These are phyloP conservation scores for Ornithorhynchus anatinus DNA, from an alignment of 2,113 vertebrate species.

Conservation along the genomic window DNA sequence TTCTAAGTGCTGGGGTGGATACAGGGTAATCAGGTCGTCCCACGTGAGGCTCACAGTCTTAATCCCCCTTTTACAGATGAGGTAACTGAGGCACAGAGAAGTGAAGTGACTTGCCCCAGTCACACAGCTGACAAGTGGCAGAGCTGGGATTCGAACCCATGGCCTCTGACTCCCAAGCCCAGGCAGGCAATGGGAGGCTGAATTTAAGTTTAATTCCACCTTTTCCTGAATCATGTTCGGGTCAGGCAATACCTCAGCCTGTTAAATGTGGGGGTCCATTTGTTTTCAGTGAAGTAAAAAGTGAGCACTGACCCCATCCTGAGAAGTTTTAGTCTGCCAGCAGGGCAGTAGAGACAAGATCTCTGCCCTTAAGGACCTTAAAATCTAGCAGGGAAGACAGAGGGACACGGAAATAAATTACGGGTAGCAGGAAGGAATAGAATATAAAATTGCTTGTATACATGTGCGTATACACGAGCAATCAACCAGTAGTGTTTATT, in stretches of 20 bases:
- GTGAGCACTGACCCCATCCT: not conserved
- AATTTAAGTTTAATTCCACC: conserved; percentile 6
- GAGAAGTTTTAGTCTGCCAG: not conserved
- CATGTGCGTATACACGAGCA: not conserved
- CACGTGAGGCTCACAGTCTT: no score
- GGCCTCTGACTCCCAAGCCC: no score
- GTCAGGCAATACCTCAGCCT: not conserved
- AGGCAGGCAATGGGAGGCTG: conserved; percentile 29
- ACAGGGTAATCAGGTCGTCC: no score
- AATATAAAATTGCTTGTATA: not conserved
- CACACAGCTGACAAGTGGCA: not conserved
- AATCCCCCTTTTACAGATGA: not conserved
- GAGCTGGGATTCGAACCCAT: not conserved
- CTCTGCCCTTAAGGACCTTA: not conserved
- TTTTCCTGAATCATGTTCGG: not conserved
- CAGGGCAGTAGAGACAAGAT: not conserved
- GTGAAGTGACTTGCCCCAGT: not conserved
- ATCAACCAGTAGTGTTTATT: no score
- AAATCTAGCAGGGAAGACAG: not conserved
- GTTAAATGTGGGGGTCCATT: not conserved
- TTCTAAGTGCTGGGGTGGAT: no score
- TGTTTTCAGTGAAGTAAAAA: not conserved
- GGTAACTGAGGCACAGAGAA: not conserved
- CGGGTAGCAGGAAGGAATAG: not conserved
- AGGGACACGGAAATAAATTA: no score